phyloP scores from a whole-genome alignment of 2,888 invertebrate genomes.

The Lucinisca nassula region DNA sequence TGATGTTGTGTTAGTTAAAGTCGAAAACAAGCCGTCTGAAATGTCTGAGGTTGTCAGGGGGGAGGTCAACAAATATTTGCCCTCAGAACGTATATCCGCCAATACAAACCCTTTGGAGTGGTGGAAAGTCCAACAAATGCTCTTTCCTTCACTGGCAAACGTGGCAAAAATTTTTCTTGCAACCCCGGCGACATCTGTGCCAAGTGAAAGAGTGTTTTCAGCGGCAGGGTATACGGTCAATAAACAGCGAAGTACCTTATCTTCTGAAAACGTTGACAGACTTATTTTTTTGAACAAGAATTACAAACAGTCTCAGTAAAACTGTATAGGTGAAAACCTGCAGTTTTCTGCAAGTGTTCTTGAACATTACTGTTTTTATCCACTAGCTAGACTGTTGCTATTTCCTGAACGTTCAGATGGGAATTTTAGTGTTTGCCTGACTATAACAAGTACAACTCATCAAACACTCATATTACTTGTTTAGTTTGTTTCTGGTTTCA shows the following conservation, averaged over 20 bases:
- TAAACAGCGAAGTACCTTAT: neutral
- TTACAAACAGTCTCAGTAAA: too few species aligned
- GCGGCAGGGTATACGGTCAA: neutral
- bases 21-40: neutral
- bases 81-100: neutral
- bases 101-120: neutral
- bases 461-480: too few species aligned
- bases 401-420: too few species aligned
- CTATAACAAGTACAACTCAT: too few species aligned
- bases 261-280: neutral
- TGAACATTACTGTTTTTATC: too few species aligned
- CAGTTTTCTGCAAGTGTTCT: too few species aligned
- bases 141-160: slow-evolving; percentile 2
- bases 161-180: neutral
- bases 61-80: neutral
- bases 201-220: slow-evolving; percentile 1
- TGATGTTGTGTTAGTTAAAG: neutral
- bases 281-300: slow-evolving; percentile 4
- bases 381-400: too few species aligned
- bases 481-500: too few species aligned
- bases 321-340: too few species aligned
- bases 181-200: slow-evolving; percentile 6
- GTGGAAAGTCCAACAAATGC: neutral
- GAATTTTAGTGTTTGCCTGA: too few species aligned
- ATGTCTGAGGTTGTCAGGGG: neutral